phyloP scores from a whole-genome alignment of 2,888 invertebrate genomes.

The Drosophila anceps region DNA sequence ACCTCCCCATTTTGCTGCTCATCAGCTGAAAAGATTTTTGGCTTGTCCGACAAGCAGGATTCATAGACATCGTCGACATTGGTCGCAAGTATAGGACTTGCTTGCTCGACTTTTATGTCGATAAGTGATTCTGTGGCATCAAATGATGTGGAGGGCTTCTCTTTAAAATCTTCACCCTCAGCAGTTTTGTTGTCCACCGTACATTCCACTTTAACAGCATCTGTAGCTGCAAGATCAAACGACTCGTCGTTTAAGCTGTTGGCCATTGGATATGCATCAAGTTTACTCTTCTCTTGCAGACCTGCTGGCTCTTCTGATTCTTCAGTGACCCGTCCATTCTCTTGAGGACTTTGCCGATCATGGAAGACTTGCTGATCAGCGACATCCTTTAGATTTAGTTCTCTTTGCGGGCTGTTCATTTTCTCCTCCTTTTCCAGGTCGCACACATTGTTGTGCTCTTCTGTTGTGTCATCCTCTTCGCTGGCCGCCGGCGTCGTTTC shows the following conservation, averaged over 20 bases:
- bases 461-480: slow-evolving; percentile 60
- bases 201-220: slow-evolving; percentile 9
- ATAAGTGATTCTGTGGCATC: background rate
- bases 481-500: slow-evolving; percentile 42
- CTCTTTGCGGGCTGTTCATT: slow-evolving; percentile 13
- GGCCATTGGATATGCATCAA: background rate
- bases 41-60: background rate
- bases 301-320: background rate
- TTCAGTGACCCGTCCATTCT: slow-evolving; percentile 35
- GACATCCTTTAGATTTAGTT: slow-evolving; percentile 13
- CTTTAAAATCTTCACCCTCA: slow-evolving; percentile 5
- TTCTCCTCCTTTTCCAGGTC: slow-evolving; percentile 49
- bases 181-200: background rate
- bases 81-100: background rate
- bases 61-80: background rate
- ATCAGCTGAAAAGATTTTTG: background rate
- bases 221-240: background rate
- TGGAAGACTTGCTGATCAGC: slow-evolving; percentile 5
- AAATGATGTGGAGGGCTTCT: slow-evolving; percentile 26
- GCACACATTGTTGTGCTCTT: slow-evolving; percentile 46
- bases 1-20: slow-evolving; percentile 9
- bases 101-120: slow-evolving; percentile 2
- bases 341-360: slow-evolving; percentile 4
- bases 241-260: slow-evolving; percentile 12
- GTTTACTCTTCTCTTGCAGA: background rate